Conservation (phyloP, 2,113 vertebrate genomes). For the Callorhinus ursinus region DNA sequence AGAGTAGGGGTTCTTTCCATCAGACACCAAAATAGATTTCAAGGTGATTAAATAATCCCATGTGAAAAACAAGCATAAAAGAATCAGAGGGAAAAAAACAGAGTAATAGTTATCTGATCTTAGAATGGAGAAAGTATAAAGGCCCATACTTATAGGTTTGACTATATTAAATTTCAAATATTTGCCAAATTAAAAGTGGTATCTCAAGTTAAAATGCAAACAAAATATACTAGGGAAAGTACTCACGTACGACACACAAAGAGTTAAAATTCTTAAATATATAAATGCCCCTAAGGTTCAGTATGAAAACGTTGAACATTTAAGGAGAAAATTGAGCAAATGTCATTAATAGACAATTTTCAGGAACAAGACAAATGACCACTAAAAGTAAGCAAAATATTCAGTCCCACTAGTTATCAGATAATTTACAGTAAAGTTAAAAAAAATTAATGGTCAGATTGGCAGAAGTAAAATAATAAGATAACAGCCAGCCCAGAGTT, state of each 20-base stretch:
- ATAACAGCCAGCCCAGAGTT: not conserved
- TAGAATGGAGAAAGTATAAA: not conserved
- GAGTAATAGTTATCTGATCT: not conserved
- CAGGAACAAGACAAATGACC: not conserved
- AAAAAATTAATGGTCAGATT: not conserved
- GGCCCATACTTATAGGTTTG: not conserved
- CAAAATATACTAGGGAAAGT: not conserved
- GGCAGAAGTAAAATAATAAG: not conserved
- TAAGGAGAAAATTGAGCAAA: not conserved
- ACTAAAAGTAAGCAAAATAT: not conserved
- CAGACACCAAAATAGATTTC: not conserved
- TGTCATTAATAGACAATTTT: not conserved
- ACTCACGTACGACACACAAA: not conserved
- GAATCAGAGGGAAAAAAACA: not conserved
- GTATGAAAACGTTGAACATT: not conserved
- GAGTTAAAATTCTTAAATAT: not conserved
- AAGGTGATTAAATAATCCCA: not conserved
- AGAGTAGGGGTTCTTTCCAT: not conserved
- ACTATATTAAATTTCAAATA: not conserved
- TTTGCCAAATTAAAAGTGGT: not conserved
- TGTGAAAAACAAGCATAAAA: not conserved
- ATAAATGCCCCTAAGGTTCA: not conserved
- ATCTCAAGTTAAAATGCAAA: conserved; percentile 33
- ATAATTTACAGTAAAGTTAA: not conserved
- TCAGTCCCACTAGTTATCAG: not conserved